These are phyloP conservation scores for Trichosurus vulpecula DNA, from an alignment of 2,797 vertebrate genomes.

Conservation along the genomic window DNA sequence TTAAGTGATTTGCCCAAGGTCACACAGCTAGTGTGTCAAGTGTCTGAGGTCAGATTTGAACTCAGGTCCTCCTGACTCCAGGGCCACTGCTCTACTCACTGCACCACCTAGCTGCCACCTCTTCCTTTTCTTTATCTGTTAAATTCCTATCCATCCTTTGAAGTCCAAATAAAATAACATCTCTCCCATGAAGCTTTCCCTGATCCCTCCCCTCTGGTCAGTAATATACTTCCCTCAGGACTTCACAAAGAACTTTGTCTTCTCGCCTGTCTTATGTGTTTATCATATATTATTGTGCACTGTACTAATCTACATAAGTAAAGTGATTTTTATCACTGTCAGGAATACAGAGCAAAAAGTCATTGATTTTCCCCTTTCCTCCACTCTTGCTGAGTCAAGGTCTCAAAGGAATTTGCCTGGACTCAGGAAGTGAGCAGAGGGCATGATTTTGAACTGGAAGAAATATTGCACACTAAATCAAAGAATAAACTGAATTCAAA, in stretches of 20 bases:
- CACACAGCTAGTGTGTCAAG: no score
- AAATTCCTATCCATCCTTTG: background rate
- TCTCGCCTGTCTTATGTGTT: background rate
- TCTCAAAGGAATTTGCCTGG: background rate
- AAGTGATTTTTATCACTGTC: background rate
- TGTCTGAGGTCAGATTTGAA: no score
- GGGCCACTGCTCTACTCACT: no score
- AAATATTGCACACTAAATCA: background rate
- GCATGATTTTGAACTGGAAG: background rate
- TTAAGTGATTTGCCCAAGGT: no score
- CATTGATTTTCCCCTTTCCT: background rate
- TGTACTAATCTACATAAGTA: background rate
- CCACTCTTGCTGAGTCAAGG: background rate
- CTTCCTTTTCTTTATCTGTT: background rate
- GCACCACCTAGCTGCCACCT: no score
- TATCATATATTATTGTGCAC: background rate
- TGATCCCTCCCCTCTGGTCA: background rate
- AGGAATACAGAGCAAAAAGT: background rate
- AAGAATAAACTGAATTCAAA: background rate
- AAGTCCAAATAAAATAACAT: background rate
- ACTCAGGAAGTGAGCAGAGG: background rate
- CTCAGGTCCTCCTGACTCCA: no score
- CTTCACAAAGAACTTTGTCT: background rate
- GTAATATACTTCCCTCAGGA: background rate
- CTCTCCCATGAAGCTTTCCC: background rate